Evolutionary conservation across 2,113 vertebrate genomes (phyloP), one percentile per base, ranked within the genome.

Genomic region (Motacilla alba): DNA sequence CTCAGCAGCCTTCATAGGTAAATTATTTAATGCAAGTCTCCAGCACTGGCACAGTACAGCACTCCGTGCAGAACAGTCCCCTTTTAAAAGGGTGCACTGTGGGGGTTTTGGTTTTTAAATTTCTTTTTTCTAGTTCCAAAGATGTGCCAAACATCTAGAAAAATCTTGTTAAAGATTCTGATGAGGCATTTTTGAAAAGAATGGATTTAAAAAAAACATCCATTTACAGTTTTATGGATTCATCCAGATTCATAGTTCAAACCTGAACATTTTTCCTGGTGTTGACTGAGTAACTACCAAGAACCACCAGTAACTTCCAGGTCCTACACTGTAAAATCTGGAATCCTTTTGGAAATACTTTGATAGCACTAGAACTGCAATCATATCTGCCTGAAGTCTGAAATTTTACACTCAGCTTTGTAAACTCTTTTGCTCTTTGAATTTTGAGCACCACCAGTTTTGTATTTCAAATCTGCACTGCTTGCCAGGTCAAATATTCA

Each of bases 1-100:
- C 16, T 12, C n/a, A 37, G 60, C 30, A 52, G 55, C 9, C 79
- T 55, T 55, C 33, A 43, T 1, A 39, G 2, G 9, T 5, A 28
- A 28, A 13, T 46, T 67, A 52, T 56, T 74, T 35, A 7, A 70
- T 23, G 5, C 13, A 56, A 12, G 6, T 31, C 17, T 46, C 31
- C 53, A 52, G 33, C 15, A 50, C 10, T 1, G 0, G 13, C 46
- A 50, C 6, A 7, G 21, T 15, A 31, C 17, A 52, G 50, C 9
- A 4, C 21, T 56, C 26, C 49, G 23, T 39, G 27, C 21, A 35
- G 8, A 58, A 22, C 7, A 49, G 18, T 15, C 0, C 2, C n/a
- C 41, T 55, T 27, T 24, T 33, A 33, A 55, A 77, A 59, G 10
- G 4, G 8, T 0, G 6, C 1, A 1, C 24, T 59, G 15, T 3